Evolutionary conservation across 2,113 vertebrate genomes (phyloP).

Genomic region (Ivindomyrus marchei): DNA sequence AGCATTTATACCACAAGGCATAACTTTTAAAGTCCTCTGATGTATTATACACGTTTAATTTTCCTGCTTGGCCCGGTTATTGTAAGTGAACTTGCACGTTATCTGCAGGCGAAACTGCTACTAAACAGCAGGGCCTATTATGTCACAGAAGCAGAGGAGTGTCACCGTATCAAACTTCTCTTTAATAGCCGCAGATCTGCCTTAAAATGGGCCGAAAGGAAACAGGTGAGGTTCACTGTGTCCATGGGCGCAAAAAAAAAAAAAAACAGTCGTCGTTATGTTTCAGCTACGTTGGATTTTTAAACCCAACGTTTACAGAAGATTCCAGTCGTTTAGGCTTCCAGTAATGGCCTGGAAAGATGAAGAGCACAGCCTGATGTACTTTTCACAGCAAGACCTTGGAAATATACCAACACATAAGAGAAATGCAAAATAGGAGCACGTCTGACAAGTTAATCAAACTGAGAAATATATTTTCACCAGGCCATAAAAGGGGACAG

Average conservation of each 20-base stretch:
- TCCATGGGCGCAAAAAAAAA: not conserved
- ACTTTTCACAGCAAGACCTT: slow-evolving; percentile 12
- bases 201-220: not conserved
- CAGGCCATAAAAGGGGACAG: slow-evolving; percentile 12
- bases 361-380: slow-evolving; percentile 5
- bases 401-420: slow-evolving; percentile 24
- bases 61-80: not conserved
- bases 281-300: slow-evolving; percentile 19
- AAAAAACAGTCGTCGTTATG: not conserved
- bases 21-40: not conserved
- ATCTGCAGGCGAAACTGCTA: not conserved
- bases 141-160: not conserved
- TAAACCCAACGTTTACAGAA: not conserved
- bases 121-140: not conserved
- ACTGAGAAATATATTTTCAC: slow-evolving; percentile 26
- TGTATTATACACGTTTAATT: not conserved
- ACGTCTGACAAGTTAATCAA: slow-evolving; percentile 27
- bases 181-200: not conserved
- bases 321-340: slow-evolving; percentile 21
- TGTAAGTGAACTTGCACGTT: not conserved
- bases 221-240: slow-evolving; percentile 1
- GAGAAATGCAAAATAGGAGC: slow-evolving; percentile 20
- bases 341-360: slow-evolving; percentile 26
- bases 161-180: too few relatives aligned
- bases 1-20: not conserved